phyloP scores from a whole-genome alignment of 2,888 invertebrate species.

The Chrysolina oricalcia region DNA sequence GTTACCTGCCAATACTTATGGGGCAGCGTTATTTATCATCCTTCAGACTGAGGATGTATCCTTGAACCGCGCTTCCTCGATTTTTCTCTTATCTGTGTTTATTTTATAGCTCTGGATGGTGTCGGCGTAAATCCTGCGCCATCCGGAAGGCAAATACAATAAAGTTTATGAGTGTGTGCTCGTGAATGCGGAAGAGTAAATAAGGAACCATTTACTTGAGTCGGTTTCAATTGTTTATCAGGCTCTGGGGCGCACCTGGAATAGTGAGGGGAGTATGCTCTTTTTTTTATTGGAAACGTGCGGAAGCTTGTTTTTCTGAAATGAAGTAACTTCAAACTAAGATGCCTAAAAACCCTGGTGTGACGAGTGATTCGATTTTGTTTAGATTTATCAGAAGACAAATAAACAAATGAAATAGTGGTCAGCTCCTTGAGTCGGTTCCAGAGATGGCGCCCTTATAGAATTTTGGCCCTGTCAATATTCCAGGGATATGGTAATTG shows the following conservation, averaged over 20 bases:
- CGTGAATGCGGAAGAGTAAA: constrained; percentile 18
- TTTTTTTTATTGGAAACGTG: background rate
- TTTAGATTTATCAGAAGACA: too few species aligned
- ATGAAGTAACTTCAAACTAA: too few species aligned
- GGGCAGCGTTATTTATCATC: constrained; percentile 23
- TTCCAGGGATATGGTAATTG: too few species aligned
- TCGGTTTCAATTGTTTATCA: constrained; percentile 17
- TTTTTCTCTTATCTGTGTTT: constrained; percentile 32
- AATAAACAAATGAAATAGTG: too few species aligned
- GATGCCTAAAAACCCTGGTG: too few species aligned
- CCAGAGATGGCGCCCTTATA: too few species aligned
- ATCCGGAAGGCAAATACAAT: constrained; percentile 26
- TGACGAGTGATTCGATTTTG: too few species aligned
- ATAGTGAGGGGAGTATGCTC: background rate
- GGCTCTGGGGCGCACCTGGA: background rate
- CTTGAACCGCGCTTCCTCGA: constrained; percentile 28
- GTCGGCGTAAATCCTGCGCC: constrained; percentile 22
- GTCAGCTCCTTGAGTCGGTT: too few species aligned
- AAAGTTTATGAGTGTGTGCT: constrained; percentile 22
- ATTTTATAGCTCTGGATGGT: constrained; percentile 24
- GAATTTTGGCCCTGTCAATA: too few species aligned
- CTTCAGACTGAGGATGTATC: constrained; percentile 30
- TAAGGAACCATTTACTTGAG: constrained; percentile 20
- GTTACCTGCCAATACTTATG: constrained; percentile 29
- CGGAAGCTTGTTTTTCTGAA: too few species aligned